Evolutionary conservation across 2,888 invertebrate species (phyloP).

Genomic region (Reticulitermes lucifugus): DNA sequence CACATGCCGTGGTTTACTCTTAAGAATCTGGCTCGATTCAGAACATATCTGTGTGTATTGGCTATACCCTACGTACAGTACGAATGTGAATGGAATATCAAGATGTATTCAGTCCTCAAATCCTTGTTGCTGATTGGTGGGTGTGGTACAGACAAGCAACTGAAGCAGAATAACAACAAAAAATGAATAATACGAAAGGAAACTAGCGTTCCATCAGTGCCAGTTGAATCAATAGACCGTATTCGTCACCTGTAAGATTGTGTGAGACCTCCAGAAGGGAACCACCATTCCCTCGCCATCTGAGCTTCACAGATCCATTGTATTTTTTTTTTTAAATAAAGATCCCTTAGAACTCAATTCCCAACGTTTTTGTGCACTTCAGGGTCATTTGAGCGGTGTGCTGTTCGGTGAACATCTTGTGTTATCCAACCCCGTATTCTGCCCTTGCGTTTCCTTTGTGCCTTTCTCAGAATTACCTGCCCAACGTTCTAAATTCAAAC

Average conservation of each 20-base stretch:
- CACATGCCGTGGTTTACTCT: background rate
- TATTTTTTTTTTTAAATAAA: background rate
- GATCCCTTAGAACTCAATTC: background rate
- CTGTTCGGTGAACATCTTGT: too few relatives aligned
- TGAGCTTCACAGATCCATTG: background rate
- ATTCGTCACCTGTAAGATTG: slow-evolving; percentile 1
- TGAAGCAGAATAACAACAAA: slow-evolving; percentile 4
- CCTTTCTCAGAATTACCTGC: too few relatives aligned
- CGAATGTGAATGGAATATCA: background rate
- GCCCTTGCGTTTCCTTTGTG: too few relatives aligned
- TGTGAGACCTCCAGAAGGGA: background rate
- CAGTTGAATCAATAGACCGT: background rate
- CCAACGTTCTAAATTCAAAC: too few relatives aligned
- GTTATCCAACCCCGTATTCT: too few relatives aligned
- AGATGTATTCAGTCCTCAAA: background rate
- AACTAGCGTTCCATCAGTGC: slow-evolving; percentile 2
- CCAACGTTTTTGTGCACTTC: background rate
- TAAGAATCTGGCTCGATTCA: too few relatives aligned
- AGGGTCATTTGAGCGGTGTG: background rate
- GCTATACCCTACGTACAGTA: background rate
- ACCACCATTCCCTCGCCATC: background rate
- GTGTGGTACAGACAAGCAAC: slow-evolving; percentile 15
- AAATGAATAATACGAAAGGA: background rate
- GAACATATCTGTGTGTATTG: background rate
- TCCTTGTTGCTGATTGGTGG: slow-evolving; percentile 1